Evolutionary conservation across 2,888 invertebrate species (phyloP).

Genomic region (Pseudococcus jackbeardsleyi): DNA sequence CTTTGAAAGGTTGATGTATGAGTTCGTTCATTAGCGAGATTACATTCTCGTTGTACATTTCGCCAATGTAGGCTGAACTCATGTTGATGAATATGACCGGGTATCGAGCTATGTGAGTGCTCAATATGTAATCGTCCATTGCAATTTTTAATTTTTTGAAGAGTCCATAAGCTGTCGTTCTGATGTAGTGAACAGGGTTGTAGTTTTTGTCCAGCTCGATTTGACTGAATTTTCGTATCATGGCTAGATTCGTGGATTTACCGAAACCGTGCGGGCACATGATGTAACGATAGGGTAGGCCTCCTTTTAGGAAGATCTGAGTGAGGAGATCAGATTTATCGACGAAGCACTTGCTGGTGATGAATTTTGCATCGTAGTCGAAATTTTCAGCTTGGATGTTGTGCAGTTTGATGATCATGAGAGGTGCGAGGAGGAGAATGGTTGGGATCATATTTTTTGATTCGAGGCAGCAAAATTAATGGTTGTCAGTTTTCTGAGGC

Average conservation of each 20-base stretch:
- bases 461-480: not conserved
- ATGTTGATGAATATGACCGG: constrained; percentile 18
- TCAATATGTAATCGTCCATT: not conserved
- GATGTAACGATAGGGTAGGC: not conserved
- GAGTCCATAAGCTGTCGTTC: not conserved
- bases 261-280: constrained; percentile 13
- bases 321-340: not conserved
- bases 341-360: not conserved
- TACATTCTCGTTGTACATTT: not conserved
- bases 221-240: constrained; percentile 15
- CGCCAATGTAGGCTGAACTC: not conserved
- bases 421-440: no score
- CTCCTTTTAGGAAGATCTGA: not conserved
- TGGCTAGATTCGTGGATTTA: not conserved
- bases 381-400: not conserved
- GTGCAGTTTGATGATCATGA: not conserved
- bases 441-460: not conserved
- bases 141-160: not conserved
- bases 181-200: not conserved
- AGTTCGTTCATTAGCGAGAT: not conserved
- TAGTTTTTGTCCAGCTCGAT: not conserved
- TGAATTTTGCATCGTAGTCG: not conserved
- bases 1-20: not conserved
- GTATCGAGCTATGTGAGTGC: not conserved
- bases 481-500: not conserved